Evolutionary conservation across 2,113 vertebrate genomes (phyloP), one percentile per base, ranked within the genome.

Genomic region (Cryptotis parvus): DNA sequence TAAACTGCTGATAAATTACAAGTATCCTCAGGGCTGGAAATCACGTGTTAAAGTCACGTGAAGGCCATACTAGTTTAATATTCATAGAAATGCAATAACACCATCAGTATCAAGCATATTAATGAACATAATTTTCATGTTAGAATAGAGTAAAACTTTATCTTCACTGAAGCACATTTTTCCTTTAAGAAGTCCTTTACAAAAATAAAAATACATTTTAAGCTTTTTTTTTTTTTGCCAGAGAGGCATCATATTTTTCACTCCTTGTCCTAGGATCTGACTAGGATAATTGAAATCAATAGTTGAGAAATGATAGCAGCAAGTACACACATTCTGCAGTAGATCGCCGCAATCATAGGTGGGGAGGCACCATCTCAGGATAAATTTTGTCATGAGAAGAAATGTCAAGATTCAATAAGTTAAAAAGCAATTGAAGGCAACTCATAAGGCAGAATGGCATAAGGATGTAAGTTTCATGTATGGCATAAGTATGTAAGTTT

Each of bases 271-370:
- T 89, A 72, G 75, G 75, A 94, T 81, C 37, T 86, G 84, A 85
- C 58, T 81, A 94, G 89, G 65, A 82, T 91, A 90, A 95, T 85
- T 94, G 93, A 92, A 96, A 94, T 96, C 89, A 87, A 89, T 87
- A 94, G 20, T 9, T 91, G 74, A 95, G 70, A 96, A 96, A 94
- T 91, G 26, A 92, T 74, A 77, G n/a, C 84, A 91, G 74, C 33
- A 41, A 84, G 63, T 70, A 89, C 24, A 87, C 24, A 87, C 24
- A 80, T 49, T 69, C 41, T 74, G 41, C 39, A 81, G 55, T 26
- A 85, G 84, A 80, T 3, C 84, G 58, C 29, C 80, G 49, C 39
- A 78, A 66, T 9, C 3, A 11, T 14, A 72, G n/a, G 31, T 85
- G 26, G 31, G n/a, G 29, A 68, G 35, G 78, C 4, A 27, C 24